phyloP scores from a whole-genome alignment of 2,797 vertebrate species.

The Myotis findleyi region DNA sequence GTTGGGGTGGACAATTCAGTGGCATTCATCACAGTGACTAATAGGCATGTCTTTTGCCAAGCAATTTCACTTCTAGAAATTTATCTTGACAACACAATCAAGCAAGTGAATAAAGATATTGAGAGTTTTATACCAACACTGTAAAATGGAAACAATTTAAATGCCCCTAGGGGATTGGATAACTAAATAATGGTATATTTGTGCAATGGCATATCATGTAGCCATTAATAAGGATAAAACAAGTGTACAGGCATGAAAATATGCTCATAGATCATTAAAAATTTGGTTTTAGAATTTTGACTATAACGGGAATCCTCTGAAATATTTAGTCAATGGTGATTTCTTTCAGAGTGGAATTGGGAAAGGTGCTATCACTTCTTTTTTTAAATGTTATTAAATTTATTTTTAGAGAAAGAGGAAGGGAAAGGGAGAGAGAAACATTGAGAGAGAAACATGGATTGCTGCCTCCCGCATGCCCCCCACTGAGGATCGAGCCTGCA shows the following conservation, averaged over 20 bases:
- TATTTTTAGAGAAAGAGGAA: background rate
- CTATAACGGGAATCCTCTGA: background rate
- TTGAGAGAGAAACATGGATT: background rate
- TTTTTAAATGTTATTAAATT: background rate
- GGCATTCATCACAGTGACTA: background rate
- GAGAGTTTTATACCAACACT: background rate
- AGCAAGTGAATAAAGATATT: background rate
- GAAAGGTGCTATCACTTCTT: background rate
- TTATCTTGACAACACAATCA: background rate
- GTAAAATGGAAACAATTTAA: background rate
- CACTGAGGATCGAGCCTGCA: background rate
- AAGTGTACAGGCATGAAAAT: background rate
- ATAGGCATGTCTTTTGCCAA: conserved; percentile 8
- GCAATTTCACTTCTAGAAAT: background rate
- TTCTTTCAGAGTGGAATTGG: background rate
- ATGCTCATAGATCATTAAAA: background rate
- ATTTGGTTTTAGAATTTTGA: background rate
- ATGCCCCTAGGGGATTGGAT: background rate
- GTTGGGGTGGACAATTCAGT: background rate
- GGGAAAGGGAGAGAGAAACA: background rate
- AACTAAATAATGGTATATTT: background rate
- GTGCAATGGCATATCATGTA: background rate
- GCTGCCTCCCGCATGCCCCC: background rate
- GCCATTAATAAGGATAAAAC: background rate
- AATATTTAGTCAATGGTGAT: background rate